Evolutionary conservation across 2,113 vertebrate species (phyloP).

Genomic region (Hemibagrus wyckioides): DNA sequence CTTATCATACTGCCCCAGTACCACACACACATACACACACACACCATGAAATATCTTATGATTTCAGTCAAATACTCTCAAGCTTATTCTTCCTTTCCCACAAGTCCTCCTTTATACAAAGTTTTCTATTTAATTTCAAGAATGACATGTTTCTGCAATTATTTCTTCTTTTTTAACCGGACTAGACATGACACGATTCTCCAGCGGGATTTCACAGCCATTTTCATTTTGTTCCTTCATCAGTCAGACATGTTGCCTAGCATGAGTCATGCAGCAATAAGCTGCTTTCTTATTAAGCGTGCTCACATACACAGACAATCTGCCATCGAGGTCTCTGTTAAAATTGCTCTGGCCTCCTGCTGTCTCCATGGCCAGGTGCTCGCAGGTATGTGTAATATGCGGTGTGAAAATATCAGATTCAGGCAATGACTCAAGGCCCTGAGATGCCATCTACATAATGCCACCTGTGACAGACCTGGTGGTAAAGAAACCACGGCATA

Average conservation of each 20-base stretch:
- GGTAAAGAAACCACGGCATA: background rate
- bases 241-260: constrained; percentile 35
- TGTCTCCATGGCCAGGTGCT: constrained; percentile 18
- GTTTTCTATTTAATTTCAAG: constrained; percentile 29
- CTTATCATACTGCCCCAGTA: background rate
- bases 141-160: background rate
- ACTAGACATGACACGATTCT: constrained; percentile 42
- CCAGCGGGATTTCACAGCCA: constrained; percentile 17
- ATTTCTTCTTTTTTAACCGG: background rate
- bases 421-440: background rate
- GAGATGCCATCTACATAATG: constrained; percentile 5
- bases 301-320: background rate
- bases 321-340: constrained; percentile 17
- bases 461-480: constrained; percentile 11
- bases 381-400: constrained; percentile 44
- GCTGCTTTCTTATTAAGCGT: constrained; percentile 31
- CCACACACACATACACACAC: no score
- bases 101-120: constrained; percentile 9
- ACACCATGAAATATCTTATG: background rate
- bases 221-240: constrained; percentile 42
- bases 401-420: constrained; percentile 23
- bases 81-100: constrained; percentile 20
- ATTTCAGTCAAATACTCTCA: constrained; percentile 10
- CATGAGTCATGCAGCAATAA: constrained; percentile 44
- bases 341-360: constrained; percentile 36